Evolutionary conservation across 2,113 vertebrate genomes (phyloP).

Genomic region (Picathartes gymnocephalus): DNA sequence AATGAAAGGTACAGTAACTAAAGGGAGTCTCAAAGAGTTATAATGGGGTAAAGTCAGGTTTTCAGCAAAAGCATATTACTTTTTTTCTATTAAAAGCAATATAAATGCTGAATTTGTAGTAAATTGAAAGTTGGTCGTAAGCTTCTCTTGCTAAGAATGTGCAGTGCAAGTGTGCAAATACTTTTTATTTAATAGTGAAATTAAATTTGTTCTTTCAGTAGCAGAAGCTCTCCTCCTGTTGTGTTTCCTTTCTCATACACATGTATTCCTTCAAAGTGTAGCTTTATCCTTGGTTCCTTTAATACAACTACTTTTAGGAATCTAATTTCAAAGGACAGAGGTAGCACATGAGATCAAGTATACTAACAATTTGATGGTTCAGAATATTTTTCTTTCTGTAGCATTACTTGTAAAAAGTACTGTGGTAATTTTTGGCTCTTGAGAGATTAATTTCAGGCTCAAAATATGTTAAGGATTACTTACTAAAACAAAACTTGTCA

Average conservation of each 20-base stretch:
- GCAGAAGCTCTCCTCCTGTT: neutral
- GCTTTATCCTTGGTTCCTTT: neutral
- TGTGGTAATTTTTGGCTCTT: neutral
- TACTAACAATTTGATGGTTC: neutral
- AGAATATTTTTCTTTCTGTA: neutral
- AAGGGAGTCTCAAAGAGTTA: neutral
- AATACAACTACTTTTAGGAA: neutral
- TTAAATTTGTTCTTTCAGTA: neutral
- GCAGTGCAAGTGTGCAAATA: neutral
- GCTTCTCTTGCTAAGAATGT: neutral
- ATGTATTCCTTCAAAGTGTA: neutral
- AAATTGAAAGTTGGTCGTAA: neutral
- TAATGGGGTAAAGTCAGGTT: neutral
- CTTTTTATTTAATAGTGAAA: neutral
- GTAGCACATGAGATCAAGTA: neutral
- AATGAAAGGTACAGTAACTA: constrained; percentile 77
- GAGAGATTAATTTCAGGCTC: neutral
- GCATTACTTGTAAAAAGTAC: neutral
- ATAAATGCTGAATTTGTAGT: neutral
- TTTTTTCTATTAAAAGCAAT: neutral
- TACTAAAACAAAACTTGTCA: neutral
- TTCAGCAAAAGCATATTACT: neutral
- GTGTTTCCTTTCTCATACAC: neutral
- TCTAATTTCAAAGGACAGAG: neutral
- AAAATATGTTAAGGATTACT: neutral